Conservation (phyloP, 2,797 vertebrate genomes). For the Chiloscyllium punctatum region DNA sequence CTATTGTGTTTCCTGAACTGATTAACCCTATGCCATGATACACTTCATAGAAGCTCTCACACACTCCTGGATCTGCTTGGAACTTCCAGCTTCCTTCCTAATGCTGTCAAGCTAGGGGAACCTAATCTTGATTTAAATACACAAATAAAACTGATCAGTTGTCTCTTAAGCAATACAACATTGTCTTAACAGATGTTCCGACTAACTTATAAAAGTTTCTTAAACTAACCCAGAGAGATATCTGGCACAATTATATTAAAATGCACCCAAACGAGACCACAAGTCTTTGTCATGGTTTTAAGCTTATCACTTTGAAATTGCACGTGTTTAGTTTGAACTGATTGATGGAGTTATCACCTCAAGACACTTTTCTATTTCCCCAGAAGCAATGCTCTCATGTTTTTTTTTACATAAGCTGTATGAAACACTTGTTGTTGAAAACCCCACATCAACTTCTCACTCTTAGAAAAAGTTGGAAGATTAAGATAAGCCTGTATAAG, state of each 20-base stretch:
- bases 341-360: not conserved
- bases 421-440: not conserved
- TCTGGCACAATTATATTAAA: not conserved
- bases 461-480: not conserved
- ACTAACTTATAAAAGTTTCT: not conserved
- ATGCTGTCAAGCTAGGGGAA: not conserved
- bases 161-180: not conserved
- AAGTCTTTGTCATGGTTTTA: not conserved
- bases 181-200: not conserved
- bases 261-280: not conserved
- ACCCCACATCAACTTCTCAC: not conserved
- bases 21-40: not conserved
- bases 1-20: not conserved
- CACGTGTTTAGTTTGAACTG: not conserved
- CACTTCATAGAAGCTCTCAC: not conserved
- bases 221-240: not conserved
- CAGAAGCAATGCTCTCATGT: not conserved
- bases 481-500: not conserved
- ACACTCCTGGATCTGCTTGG: not conserved
- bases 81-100: not conserved
- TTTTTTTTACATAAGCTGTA: not conserved
- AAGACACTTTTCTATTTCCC: not conserved
- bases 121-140: not conserved
- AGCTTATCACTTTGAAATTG: not conserved
- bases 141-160: not conserved